These are phyloP conservation scores for Epicauta chinensis DNA, from an alignment of 1,140 invertebrate species.

Conservation along the genomic window DNA sequence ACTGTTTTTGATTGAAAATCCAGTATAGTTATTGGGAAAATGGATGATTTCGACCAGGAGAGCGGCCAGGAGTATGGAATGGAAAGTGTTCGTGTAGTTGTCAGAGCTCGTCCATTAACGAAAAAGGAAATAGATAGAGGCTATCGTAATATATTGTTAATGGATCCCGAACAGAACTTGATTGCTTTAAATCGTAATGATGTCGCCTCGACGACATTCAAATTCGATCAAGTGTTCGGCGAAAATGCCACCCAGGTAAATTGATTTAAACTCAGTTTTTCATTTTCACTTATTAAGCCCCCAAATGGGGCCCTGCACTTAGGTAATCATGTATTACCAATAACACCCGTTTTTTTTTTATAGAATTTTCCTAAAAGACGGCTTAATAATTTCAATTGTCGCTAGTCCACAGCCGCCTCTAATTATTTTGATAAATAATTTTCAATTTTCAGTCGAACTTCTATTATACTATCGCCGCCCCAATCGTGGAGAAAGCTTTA, in stretches of 20 bases:
- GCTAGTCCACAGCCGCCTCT: too few relatives aligned
- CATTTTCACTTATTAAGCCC: too few relatives aligned
- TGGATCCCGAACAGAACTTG: conserved; percentile 69
- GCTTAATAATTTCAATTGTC: too few relatives aligned
- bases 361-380: too few relatives aligned
- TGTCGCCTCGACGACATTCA: conserved; percentile 70
- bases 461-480: conserved; percentile 91
- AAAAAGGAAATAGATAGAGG: conserved; percentile 66
- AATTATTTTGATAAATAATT: neutral
- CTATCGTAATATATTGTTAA: conserved; percentile 61
- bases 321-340: too few relatives aligned
- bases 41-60: conserved; percentile 25
- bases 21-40: conserved; percentile 18
- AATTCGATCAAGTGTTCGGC: conserved; percentile 91
- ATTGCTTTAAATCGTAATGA: conserved; percentile 69
- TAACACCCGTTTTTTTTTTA: too few relatives aligned
- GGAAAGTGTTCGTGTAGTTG: conserved; percentile 76
- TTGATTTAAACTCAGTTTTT: too few relatives aligned
- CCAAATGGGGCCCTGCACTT: too few relatives aligned
- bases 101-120: conserved; percentile 80
- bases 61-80: conserved; percentile 42
- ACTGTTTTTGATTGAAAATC: neutral
- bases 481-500: conserved; percentile 90
- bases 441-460: conserved; percentile 65
- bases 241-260: conserved; percentile 72